phyloP scores from a whole-genome alignment of 2,888 invertebrate genomes.

The Xylota sylvarum region DNA sequence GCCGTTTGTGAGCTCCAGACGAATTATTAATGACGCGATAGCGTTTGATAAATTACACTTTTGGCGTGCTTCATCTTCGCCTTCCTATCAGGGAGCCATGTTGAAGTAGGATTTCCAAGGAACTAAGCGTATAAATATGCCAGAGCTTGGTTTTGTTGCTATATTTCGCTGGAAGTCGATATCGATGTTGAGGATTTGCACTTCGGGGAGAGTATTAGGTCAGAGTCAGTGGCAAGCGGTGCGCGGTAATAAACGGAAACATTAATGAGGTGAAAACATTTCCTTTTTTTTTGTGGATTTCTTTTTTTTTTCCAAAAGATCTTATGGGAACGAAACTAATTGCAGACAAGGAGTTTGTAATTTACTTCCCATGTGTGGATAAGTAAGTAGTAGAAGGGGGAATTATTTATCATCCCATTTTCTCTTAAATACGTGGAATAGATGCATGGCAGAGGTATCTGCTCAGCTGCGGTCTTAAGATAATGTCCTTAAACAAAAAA shows the following conservation, averaged over 20 bases:
- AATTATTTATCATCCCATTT: not conserved
- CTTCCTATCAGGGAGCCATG: constrained; percentile 22
- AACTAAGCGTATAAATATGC: constrained; percentile 27
- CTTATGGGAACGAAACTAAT: not conserved
- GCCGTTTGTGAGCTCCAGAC: constrained; percentile 30
- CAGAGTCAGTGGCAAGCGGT: constrained; percentile 10
- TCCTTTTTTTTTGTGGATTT: constrained; percentile 16
- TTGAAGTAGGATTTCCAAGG: not conserved
- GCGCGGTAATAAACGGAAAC: constrained; percentile 1
- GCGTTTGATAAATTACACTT: constrained; percentile 78
- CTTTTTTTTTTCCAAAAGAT: not conserved
- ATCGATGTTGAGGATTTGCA: constrained; percentile 10
- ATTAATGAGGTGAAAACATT: constrained; percentile 50
- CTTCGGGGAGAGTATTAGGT: constrained; percentile 32
- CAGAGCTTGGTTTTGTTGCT: not conserved
- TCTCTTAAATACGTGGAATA: too few relatives aligned
- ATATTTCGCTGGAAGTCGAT: not conserved
- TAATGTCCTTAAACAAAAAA: too few relatives aligned
- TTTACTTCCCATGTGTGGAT: not conserved
- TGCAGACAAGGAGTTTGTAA: not conserved
- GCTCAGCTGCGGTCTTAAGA: too few relatives aligned
- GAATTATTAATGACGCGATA: constrained; percentile 78
- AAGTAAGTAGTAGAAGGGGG: not conserved
- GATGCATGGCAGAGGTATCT: too few relatives aligned
- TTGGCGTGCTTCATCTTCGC: constrained; percentile 57